These are phyloP conservation scores for Gandaritis pyraliata DNA, from an alignment of 2,888 invertebrate genomes.

Conservation along the genomic window DNA sequence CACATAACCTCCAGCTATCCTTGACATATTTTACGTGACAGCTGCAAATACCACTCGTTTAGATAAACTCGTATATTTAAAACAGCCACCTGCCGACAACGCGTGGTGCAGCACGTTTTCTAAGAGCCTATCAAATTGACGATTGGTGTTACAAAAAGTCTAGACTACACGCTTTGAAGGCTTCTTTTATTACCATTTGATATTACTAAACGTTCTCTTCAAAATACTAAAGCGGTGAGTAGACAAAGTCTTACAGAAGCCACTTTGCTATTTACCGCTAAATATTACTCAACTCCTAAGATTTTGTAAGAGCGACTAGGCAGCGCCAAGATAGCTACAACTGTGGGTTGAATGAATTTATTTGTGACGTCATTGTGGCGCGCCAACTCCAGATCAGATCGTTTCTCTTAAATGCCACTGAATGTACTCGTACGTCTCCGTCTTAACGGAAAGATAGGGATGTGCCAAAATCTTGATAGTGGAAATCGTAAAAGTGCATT, in stretches of 20 bases:
- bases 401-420: slow-evolving; percentile 52
- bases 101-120: slow-evolving; percentile 17
- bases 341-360: slow-evolving; percentile 52
- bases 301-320: background rate
- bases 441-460: slow-evolving; percentile 19
- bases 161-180: no score
- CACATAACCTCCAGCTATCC: background rate
- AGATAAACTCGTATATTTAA: slow-evolving; percentile 8
- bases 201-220: no score
- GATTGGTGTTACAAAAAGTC: no score
- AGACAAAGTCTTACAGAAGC: no score
- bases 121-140: background rate
- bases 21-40: slow-evolving; percentile 4
- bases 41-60: slow-evolving; percentile 5
- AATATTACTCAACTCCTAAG: background rate
- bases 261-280: background rate
- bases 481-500: slow-evolving; percentile 24
- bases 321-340: slow-evolving; percentile 5
- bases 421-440: slow-evolving; percentile 13
- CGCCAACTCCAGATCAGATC: slow-evolving; percentile 68
- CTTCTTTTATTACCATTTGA: no score
- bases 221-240: no score
- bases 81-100: slow-evolving; percentile 21
- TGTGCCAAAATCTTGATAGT: slow-evolving; percentile 21
- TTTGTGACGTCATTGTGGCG: slow-evolving; percentile 70